Conservation (phyloP, 1,140 invertebrate genomes). For the Acromyrmex echinatior region DNA sequence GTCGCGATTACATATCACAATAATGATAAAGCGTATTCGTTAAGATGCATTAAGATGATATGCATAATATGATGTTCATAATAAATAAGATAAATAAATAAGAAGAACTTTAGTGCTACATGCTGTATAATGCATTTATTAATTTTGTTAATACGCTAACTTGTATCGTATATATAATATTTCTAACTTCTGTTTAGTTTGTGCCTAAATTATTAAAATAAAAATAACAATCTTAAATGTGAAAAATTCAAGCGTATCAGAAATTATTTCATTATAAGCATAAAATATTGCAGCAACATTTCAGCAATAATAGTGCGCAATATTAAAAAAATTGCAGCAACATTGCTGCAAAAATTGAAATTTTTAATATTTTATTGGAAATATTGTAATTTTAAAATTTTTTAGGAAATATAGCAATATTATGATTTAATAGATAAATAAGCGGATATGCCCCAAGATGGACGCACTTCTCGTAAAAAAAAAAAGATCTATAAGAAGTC, state of each 20-base stretch:
- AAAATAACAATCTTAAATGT: background rate
- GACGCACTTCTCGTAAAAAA: too few relatives aligned
- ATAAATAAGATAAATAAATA: background rate
- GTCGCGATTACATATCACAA: background rate
- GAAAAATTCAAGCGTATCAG: background rate
- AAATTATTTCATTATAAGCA: background rate
- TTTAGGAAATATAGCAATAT: too few relatives aligned
- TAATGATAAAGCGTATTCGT: background rate
- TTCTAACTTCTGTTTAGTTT: background rate
- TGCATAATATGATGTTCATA: background rate
- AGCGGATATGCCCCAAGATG: too few relatives aligned
- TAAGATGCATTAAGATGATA: background rate
- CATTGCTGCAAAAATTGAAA: too few relatives aligned
- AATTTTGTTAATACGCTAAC: background rate
- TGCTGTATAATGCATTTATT: background rate
- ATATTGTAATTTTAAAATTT: too few relatives aligned
- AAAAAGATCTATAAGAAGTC: too few relatives aligned
- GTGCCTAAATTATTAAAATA: background rate
- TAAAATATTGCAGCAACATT: too few relatives aligned
- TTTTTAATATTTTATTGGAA: too few relatives aligned
- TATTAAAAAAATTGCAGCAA: too few relatives aligned
- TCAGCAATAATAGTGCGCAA: too few relatives aligned
- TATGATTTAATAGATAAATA: too few relatives aligned
- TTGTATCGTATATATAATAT: background rate
- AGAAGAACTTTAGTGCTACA: background rate